A percentile compares a stretch with the other conserved stretches of the same genome.
Evolutionary conservation across 2,113 vertebrate species (phyloP).

Genomic region (Daphoenositta chrysoptera): DNA sequence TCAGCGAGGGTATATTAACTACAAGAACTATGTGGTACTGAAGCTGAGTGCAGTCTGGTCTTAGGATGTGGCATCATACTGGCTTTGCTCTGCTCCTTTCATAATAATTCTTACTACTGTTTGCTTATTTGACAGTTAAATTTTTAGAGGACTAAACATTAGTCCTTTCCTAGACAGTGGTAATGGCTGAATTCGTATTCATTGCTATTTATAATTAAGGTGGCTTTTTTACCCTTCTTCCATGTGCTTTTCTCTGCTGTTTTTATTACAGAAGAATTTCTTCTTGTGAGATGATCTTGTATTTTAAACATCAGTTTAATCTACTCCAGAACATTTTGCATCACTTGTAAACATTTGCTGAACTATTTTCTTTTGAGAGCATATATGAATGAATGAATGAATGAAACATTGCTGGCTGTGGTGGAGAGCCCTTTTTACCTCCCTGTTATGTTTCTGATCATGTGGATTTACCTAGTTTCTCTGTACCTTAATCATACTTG

Average conservation of each 20-base stretch:
- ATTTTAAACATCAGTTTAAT: background rate
- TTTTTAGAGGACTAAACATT: background rate
- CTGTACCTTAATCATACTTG: background rate
- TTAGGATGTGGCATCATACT: rapidly evolving
- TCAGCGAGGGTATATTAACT: background rate
- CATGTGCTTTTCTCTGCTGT: background rate
- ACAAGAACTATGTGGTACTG: background rate
- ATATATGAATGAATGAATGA: background rate
- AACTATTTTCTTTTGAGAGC: background rate
- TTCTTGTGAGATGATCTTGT: background rate
- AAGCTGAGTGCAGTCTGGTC: background rate
- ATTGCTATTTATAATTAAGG: background rate
- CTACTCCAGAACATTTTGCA: background rate
- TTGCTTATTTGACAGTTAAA: background rate
- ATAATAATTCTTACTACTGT: background rate
- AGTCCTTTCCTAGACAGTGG: background rate
- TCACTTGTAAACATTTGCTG: background rate
- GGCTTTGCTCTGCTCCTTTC: background rate
- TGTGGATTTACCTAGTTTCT: background rate
- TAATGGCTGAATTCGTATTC: background rate
- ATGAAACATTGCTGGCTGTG: background rate
- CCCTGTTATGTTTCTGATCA: background rate
- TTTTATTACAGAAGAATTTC: background rate
- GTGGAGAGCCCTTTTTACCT: background rate
- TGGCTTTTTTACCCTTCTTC: background rate